A percentile compares a stretch with the other conserved stretches of the same genome.
Evolutionary conservation across 2,888 invertebrate species (phyloP).

Genomic region (Cecidostiba fungosa): DNA sequence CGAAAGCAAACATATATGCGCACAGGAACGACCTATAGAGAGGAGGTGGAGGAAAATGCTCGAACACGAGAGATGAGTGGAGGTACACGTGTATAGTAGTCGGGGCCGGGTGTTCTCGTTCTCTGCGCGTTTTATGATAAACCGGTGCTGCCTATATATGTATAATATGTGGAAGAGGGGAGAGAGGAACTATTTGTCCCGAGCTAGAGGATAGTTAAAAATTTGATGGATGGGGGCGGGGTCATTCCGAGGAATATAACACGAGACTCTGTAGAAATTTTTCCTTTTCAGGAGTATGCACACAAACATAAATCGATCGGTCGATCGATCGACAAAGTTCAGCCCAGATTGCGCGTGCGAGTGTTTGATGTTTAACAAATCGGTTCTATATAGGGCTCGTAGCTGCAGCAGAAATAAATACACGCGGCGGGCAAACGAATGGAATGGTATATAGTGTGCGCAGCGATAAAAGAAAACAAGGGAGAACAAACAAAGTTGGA

Average conservation of each 20-base stretch:
- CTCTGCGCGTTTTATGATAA: slow-evolving; percentile 30
- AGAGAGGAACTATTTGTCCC: not conserved
- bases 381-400: not conserved
- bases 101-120: not conserved
- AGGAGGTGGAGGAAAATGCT: not conserved
- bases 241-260: not conserved
- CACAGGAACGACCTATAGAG: not conserved
- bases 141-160: not conserved
- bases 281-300: not conserved
- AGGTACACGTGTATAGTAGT: slow-evolving; percentile 31
- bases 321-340: not conserved
- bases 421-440: not conserved
- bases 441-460: not conserved
- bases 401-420: not conserved
- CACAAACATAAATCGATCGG: too few species aligned
- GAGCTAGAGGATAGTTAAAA: not conserved
- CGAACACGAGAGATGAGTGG: slow-evolving; percentile 9
- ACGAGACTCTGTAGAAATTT: not conserved
- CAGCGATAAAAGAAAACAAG: slow-evolving; percentile 13
- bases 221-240: not conserved
- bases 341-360: not conserved
- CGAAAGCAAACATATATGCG: slow-evolving; percentile 17
- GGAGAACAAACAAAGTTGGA: not conserved
- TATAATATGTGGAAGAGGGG: not conserved
- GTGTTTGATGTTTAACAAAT: slow-evolving; percentile 23